These are phyloP conservation scores for Oasisia sp. DNA, from an alignment of 2,888 invertebrate species.

Conservation along the genomic window DNA sequence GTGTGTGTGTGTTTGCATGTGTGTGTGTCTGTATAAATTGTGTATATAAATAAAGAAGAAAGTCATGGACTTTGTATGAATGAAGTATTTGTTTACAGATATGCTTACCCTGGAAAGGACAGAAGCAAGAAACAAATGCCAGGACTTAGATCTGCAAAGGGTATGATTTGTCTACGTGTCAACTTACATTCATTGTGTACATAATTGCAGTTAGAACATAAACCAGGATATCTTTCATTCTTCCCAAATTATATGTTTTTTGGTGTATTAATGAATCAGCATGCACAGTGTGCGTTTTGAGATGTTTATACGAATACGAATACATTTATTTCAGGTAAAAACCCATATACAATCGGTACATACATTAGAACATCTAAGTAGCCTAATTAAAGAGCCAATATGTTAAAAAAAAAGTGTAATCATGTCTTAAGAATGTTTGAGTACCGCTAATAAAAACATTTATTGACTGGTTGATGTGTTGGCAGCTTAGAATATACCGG, in stretches of 20 bases:
- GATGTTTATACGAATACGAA: too few relatives aligned
- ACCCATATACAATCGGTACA: too few relatives aligned
- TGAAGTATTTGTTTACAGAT: conserved; percentile 43
- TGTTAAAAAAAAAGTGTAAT: too few relatives aligned
- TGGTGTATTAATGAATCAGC: neutral
- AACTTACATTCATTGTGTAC: neutral
- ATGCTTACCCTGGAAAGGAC: conserved; percentile 55
- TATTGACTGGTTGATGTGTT: too few relatives aligned
- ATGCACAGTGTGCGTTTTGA: neutral
- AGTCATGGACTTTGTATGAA: neutral
- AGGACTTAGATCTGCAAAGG: neutral
- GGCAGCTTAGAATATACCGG: too few relatives aligned
- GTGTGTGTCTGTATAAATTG: too few relatives aligned
- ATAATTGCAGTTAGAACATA: neutral
- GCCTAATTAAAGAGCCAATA: too few relatives aligned
- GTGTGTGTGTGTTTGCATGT: too few relatives aligned
- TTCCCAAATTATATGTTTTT: neutral
- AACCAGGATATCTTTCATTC: neutral
- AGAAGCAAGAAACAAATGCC: conserved; percentile 36
- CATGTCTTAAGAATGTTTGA: too few relatives aligned
- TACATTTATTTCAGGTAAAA: too few relatives aligned
- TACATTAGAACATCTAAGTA: too few relatives aligned
- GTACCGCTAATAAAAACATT: too few relatives aligned
- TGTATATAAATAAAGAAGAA: neutral
- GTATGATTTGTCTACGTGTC: neutral